Base-by-base conservation (phyloP, 2,888 invertebrate species). In the Dynastes hyllus region DNA sequence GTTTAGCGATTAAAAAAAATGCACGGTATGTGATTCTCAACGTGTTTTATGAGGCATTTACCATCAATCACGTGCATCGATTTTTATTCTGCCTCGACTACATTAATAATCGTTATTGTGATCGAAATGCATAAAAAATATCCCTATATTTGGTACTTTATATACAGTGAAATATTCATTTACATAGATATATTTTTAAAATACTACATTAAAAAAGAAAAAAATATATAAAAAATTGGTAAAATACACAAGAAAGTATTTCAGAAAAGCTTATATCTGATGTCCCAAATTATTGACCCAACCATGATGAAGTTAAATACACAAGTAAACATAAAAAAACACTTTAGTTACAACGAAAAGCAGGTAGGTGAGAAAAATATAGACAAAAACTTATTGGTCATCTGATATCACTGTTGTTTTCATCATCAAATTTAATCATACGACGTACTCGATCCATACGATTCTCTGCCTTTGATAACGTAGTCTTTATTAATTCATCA, bases 371-470 rank as follows among this genome's bases (percentile, higher is more conserved):
- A 6, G 45, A 45, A 45, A 45, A 8, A 11, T 45, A 58, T 16
- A 22, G 6, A 58, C 4, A 16, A 8, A 6, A 16, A 16, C n/a
- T 22, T 58, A 22, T 16, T 58, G 55, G 83, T 83, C 82, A 85
- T 81, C 84, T 84, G 73, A 80, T 67, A 13, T 78, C 75, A 73
- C 79, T 81, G 61, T 76, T 79, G 27, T 65, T 81, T 45, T 87
- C 85, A 58, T 86, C 87, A 16, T 87, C 87, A 81, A 88, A 88
- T 83, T 86, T 85, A 77, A 88, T 88, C 66, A 87, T 87, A 80
- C 87, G 87, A 40, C 86, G 83, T 67, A 88, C 88, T 16, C 87
- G 82, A 50, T 88, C 86, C 13, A 87, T 82, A 53, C 71, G 61
- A 50, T 85, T 85, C 32, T 80, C 82, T 13, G 66, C 32, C 71